Percentiles rank a stretch among this genome's conserved stretches.
Evolutionary conservation across 2,888 invertebrate species (phyloP).

Genomic region (Rotaria sp.): DNA sequence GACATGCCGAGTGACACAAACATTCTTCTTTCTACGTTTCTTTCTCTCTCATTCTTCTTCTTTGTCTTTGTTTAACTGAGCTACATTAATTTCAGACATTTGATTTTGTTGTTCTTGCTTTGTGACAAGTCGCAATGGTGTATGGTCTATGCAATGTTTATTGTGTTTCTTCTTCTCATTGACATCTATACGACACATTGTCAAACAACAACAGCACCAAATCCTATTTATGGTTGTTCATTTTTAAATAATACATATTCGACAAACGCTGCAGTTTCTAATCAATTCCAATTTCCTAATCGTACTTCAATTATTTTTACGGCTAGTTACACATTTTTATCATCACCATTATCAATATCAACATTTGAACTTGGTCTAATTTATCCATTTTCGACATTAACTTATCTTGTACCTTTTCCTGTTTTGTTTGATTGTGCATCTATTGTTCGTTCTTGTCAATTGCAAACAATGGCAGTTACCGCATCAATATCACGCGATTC

Average conservation of each 20-base stretch:
- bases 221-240: background rate
- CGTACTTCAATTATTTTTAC: background rate
- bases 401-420: background rate
- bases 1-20: background rate
- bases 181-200: background rate
- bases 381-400: background rate
- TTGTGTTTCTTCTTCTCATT: background rate
- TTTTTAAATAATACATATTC: background rate
- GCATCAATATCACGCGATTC: background rate
- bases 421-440: background rate
- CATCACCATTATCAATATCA: background rate
- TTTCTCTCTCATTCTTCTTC: background rate
- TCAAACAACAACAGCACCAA: background rate
- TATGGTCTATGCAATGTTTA: slow-evolving; percentile 12
- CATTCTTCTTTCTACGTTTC: background rate
- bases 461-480: background rate
- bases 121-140: slow-evolving; percentile 10
- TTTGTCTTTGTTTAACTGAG: slow-evolving; percentile 16
- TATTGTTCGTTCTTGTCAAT: background rate
- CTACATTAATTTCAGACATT: slow-evolving; percentile 1
- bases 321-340: background rate
- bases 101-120: background rate
- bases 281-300: background rate
- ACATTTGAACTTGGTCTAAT: background rate
- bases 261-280: background rate